Conservation (phyloP, 1,140 invertebrate genomes). For the Phthorimaea operculella region DNA sequence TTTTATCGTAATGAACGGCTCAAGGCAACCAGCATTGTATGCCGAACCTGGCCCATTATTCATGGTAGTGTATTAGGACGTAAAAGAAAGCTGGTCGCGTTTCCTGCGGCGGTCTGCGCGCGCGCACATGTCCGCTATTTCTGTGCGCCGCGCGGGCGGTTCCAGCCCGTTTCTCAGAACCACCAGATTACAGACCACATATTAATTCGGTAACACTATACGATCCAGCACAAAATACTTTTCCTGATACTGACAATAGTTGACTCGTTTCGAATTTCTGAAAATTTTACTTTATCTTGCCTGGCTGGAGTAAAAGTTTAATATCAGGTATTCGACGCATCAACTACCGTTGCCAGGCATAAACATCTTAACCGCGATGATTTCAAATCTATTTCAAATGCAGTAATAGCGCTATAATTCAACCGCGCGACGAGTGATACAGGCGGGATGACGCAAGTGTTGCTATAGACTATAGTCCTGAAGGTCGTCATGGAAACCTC, state of each 20-base stretch:
- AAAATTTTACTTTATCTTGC: too few species aligned
- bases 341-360: too few species aligned
- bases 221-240: neutral
- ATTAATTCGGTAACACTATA: constrained; percentile 22
- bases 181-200: constrained; percentile 22
- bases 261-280: too few species aligned
- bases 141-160: constrained; percentile 17
- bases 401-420: too few species aligned
- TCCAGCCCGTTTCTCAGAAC: constrained; percentile 21
- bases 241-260: too few species aligned
- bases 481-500: constrained; percentile 1
- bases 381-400: too few species aligned
- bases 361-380: too few species aligned
- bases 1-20: too few species aligned
- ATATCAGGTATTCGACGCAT: too few species aligned
- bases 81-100: constrained; percentile 19
- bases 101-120: constrained; percentile 20
- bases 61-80: neutral
- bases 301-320: too few species aligned
- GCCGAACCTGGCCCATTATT: too few species aligned
- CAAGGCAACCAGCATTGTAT: too few species aligned
- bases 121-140: constrained; percentile 22
- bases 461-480: neutral
- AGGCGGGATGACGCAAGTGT: constrained; percentile 34
- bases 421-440: constrained; percentile 15